A percentile compares a stretch with the other conserved stretches of the same genome.
Evolutionary conservation across 2,888 invertebrate genomes (phyloP).

Genomic region (Allygus modestus): DNA sequence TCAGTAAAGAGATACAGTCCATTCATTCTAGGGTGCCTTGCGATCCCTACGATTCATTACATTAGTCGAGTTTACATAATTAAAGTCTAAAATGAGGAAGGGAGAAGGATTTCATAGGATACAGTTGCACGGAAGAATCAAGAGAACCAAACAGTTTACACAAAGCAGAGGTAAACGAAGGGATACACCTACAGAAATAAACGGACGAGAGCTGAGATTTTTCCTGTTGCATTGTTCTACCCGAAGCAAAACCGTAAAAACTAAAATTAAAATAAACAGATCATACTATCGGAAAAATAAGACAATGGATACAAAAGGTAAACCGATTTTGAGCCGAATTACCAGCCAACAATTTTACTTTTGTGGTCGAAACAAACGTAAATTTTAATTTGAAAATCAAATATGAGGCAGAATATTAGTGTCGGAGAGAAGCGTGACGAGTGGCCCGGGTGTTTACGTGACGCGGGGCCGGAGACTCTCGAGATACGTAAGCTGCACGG

Average conservation of each 20-base stretch:
- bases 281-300: too few species aligned
- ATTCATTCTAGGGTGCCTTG: constrained; percentile 32
- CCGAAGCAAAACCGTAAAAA: constrained; percentile 10
- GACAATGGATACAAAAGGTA: not conserved
- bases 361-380: not conserved
- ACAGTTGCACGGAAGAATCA: not conserved
- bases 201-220: not conserved
- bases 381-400: constrained; percentile 4
- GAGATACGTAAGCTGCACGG: constrained; percentile 92
- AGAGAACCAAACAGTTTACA: not conserved
- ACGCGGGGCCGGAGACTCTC: constrained; percentile 79
- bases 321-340: not conserved
- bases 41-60: constrained; percentile 28
- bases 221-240: constrained; percentile 7
- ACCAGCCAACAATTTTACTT: not conserved
- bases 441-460: constrained; percentile 42
- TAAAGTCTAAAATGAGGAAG: not conserved
- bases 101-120: not conserved
- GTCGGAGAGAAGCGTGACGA: too few species aligned
- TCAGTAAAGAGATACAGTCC: constrained; percentile 42
- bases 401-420: not conserved
- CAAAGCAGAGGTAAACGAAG: not conserved
- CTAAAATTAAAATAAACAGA: constrained; percentile 22
- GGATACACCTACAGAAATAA: constrained; percentile 19
- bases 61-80: constrained; percentile 23